These are phyloP conservation scores for Halotydeus destructor DNA, from an alignment of 1,140 invertebrate genomes.

Conservation along the genomic window DNA sequence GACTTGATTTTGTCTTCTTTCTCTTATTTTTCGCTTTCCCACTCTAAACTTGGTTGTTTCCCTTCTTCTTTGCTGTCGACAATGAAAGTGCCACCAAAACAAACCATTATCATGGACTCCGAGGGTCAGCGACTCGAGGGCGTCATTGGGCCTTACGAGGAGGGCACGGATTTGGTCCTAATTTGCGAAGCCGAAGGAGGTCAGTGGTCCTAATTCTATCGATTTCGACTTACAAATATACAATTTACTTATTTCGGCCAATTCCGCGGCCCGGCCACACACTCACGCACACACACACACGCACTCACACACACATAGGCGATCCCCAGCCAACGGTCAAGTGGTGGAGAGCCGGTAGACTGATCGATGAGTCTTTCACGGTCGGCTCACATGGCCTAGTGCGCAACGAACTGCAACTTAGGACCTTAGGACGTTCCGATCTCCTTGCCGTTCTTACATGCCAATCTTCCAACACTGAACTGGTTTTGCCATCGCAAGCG, in stretches of 20 bases:
- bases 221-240: constrained; percentile 5
- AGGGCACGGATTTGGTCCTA: constrained; percentile 53
- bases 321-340: constrained; percentile 19
- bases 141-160: constrained; percentile 58
- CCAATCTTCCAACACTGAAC: constrained; percentile 54
- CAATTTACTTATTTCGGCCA: background rate
- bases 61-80: background rate
- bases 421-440: constrained; percentile 46
- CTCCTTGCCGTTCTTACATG: constrained; percentile 61
- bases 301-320: constrained; percentile 10
- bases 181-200: constrained; percentile 68
- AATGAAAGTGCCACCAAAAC: constrained; percentile 47
- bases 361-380: constrained; percentile 19
- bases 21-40: background rate
- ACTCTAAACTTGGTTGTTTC: background rate
- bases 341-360: constrained; percentile 19
- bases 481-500: constrained; percentile 30
- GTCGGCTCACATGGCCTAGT: constrained; percentile 17
- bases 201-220: constrained; percentile 27
- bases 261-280: background rate
- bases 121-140: constrained; percentile 50
- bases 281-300: no score
- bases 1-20: constrained; percentile 2
- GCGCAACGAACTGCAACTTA: constrained; percentile 40
- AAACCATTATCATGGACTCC: constrained; percentile 58